phyloP scores from a whole-genome alignment of 2,888 invertebrate species.

The Eristalinus aeneus region DNA sequence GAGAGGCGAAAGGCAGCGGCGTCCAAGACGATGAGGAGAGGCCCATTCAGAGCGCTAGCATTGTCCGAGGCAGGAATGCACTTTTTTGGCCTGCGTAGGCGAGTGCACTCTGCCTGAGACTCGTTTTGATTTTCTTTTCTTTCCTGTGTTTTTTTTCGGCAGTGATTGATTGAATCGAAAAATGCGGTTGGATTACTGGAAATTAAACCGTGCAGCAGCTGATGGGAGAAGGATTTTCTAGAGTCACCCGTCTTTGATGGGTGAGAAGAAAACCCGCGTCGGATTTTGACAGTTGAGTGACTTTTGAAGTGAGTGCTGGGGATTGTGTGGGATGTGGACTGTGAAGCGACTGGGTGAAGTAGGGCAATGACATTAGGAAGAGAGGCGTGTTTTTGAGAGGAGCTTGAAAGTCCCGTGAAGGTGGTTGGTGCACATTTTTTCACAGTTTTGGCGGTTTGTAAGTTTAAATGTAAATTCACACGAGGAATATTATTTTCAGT shows the following conservation, averaged over 20 bases:
- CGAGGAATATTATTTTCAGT: too few relatives aligned
- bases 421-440: too few relatives aligned
- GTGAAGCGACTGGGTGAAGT: background rate
- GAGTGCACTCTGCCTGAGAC: slow-evolving; percentile 33
- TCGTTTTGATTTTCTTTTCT: background rate
- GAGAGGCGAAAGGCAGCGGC: slow-evolving; percentile 8
- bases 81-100: slow-evolving; percentile 60
- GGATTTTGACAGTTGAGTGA: slow-evolving; percentile 12
- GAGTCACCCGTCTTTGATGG: background rate
- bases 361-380: background rate
- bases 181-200: slow-evolving; percentile 29
- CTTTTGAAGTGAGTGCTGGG: background rate
- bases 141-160: slow-evolving; percentile 15
- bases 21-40: background rate
- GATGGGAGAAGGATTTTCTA: background rate
- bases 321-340: background rate
- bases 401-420: too few relatives aligned
- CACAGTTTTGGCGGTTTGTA: too few relatives aligned
- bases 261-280: background rate
- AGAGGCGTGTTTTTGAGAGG: background rate
- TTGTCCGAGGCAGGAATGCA: slow-evolving; percentile 47
- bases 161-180: slow-evolving; percentile 64
- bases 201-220: background rate
- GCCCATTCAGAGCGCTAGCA: background rate
- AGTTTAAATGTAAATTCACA: too few relatives aligned